phyloP scores from a whole-genome alignment of 2,888 invertebrate genomes.

The Scelioninae gen. 1 region DNA sequence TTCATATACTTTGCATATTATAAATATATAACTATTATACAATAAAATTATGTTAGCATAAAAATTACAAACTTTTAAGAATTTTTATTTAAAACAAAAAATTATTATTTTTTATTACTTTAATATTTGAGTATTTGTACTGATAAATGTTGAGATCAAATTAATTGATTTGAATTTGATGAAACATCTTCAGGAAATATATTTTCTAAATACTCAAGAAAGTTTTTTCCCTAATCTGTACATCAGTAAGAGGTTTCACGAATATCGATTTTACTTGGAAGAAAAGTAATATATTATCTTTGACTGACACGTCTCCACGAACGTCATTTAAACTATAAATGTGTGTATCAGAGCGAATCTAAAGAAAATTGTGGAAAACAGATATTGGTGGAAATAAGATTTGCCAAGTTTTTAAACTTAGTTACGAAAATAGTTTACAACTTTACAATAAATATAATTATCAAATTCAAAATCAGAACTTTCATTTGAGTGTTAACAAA shows the following conservation, averaged over 20 bases:
- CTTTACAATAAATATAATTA: constrained; percentile 18
- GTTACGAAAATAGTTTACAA: constrained; percentile 16
- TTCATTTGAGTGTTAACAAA: too few relatives aligned
- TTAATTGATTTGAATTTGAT: constrained; percentile 5
- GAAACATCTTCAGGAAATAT: neutral
- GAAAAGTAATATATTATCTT: constrained; percentile 51
- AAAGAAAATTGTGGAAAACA: constrained; percentile 17
- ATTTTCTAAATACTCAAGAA: constrained; percentile 21
- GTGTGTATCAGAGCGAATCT: constrained; percentile 10
- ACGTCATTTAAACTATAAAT: constrained; percentile 37
- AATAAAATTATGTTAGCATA: neutral
- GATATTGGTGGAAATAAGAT: constrained; percentile 21
- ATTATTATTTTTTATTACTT: neutral
- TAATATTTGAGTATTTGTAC: neutral
- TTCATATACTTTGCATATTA: neutral
- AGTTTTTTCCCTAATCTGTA: constrained; percentile 20
- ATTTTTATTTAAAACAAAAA: too few relatives aligned
- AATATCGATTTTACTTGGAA: constrained; percentile 39
- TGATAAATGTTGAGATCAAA: neutral
- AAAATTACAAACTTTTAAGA: neutral
- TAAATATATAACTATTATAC: constrained; percentile 6
- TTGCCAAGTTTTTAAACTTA: constrained; percentile 1
- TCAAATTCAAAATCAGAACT: too few relatives aligned
- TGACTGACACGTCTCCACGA: constrained; percentile 31
- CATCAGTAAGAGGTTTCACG: constrained; percentile 30